Evolutionary conservation across 2,797 vertebrate genomes (phyloP), one percentile per base, ranked within the genome.

Genomic region (Neostethus bicornis): DNA sequence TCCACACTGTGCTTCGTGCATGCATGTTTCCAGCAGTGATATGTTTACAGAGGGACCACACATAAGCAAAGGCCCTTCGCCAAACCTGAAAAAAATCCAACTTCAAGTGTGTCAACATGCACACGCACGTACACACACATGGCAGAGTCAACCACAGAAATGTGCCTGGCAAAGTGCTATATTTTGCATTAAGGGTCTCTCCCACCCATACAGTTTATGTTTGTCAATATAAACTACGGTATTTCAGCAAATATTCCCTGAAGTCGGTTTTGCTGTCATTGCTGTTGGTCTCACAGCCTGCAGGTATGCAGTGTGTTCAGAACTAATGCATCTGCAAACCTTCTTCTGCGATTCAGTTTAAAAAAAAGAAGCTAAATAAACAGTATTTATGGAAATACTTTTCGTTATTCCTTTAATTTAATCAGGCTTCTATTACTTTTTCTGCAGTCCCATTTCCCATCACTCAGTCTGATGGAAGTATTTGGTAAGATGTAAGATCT

Each of bases 191-290:
- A 87, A 87, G 78, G 77, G 74, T 80, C 65, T 84, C 61, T 77
- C 75, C 82, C 70, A 57, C 74, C 75, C 67, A 66, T 67, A 62
- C 58, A 74, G 79, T 78, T 75, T 57, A 66, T 89, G 85, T 90
- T 91, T 90, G 89, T 90, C 88, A 90, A 90, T 80, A 84, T 64
- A 75, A 84, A 87, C 73, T 50, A n/a, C n/a, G n/a, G n/a, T n/a
- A 62, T 84, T 85, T 79, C 64, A 49, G 77, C 78, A 81, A 85
- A 85, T 44, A 67, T 66, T 80, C 55, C 62, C 52, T 61, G 66
- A 65, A 54, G 73, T 51, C 21, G 73, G 70, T 41, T 72, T 66
- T 12, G 13, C 68, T 60, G 63, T 39, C 63, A 42, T 69, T 51
- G 54, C 61, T 34, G 48, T 38, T 7, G 26, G 55, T 82, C 74